phyloP scores from a whole-genome alignment of 2,797 vertebrate genomes.

The Alca torda region DNA sequence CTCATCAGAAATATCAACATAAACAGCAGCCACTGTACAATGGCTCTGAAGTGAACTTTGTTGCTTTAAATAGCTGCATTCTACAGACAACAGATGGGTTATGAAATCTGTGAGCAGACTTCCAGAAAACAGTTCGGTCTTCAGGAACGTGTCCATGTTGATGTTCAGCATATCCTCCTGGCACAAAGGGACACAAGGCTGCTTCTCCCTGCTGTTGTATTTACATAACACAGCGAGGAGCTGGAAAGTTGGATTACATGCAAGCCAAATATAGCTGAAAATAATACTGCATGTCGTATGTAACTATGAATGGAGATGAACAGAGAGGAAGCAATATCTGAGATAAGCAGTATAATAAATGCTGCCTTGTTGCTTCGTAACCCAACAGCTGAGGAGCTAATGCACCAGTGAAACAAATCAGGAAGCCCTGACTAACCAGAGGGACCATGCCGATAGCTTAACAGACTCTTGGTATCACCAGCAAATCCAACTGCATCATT shows the following conservation, averaged over 20 bases:
- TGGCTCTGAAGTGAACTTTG: not conserved
- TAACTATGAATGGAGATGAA: not conserved
- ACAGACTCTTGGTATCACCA: not conserved
- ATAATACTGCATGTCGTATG: constrained; percentile 3
- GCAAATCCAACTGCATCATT: not conserved
- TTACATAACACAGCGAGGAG: not conserved
- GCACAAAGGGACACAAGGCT: not conserved
- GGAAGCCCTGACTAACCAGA: not conserved
- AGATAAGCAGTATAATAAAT: not conserved
- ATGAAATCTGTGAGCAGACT: constrained; percentile 20
- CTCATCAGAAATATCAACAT: constrained; percentile 23
- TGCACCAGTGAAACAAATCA: not conserved
- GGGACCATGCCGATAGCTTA: not conserved
- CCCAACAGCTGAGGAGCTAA: not conserved
- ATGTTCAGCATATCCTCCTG: not conserved
- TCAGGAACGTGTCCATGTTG: not conserved
- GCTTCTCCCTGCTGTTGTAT: not conserved
- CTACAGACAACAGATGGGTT: constrained; percentile 51
- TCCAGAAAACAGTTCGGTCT: not conserved
- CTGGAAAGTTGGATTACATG: not conserved
- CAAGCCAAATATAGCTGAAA: constrained; percentile 34
- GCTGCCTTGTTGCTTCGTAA: not conserved
- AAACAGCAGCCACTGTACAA: constrained; percentile 16
- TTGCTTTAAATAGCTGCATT: constrained; percentile 25
- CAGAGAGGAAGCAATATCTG: not conserved